phyloP scores from a whole-genome alignment of 2,113 vertebrate genomes.

The Trematomus loennbergii region DNA sequence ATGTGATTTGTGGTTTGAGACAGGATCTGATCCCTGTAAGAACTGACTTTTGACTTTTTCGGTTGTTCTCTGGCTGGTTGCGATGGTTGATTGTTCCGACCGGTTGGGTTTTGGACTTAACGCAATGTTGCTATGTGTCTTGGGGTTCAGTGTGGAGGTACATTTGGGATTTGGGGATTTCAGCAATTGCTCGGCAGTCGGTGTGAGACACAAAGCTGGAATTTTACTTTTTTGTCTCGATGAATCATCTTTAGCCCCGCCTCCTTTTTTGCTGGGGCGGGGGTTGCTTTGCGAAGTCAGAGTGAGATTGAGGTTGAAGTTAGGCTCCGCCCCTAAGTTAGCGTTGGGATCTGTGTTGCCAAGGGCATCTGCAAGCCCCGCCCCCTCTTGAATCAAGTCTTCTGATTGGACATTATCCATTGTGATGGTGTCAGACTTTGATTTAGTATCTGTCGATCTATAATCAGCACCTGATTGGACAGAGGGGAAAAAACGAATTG shows the following conservation, averaged over 20 bases:
- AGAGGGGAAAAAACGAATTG: background rate
- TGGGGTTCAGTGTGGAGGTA: background rate
- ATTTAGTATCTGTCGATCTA: background rate
- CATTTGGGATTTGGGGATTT: constrained; percentile 47
- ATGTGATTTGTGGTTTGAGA: background rate
- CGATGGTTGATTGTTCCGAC: background rate
- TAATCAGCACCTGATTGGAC: constrained; percentile 37
- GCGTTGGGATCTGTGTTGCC: constrained; percentile 23
- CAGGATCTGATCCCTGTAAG: background rate
- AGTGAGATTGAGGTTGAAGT: constrained; percentile 65
- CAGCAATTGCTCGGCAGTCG: constrained; percentile 20
- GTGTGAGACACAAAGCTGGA: constrained; percentile 28
- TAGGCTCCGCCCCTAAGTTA: constrained; percentile 52
- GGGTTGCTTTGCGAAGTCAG: constrained; percentile 25
- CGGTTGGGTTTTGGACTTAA: constrained; percentile 23
- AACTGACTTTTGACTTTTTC: constrained; percentile 17
- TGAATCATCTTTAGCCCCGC: constrained; percentile 24
- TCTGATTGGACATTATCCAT: constrained; percentile 46
- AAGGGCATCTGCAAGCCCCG: background rate
- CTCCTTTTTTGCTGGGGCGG: constrained; percentile 11
- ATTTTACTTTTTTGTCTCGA: constrained; percentile 45
- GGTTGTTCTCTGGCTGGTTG: background rate
- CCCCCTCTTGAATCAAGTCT: background rate
- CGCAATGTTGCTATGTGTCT: background rate
- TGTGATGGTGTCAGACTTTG: background rate